Conservation (phyloP, 37 sponge, comb jelly and placozoan species). For the Aplysina aerophoba region DNA sequence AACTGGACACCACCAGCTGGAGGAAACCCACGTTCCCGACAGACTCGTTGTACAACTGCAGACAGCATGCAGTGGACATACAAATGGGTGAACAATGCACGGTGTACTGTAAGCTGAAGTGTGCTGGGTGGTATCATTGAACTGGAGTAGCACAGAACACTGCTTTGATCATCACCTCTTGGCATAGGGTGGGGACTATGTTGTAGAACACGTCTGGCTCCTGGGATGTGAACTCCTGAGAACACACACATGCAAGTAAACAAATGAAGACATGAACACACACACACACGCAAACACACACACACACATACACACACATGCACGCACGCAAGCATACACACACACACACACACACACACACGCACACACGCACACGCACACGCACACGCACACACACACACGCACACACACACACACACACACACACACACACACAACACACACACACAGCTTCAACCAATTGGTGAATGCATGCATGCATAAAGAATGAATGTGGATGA, state of each 20-base stretch:
- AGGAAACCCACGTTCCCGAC: constrained; percentile 53
- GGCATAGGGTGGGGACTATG: no score
- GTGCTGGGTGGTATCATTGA: no score
- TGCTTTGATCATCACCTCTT: no score
- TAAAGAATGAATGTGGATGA: no score
- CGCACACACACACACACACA: neutral
- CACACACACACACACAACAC: constrained; percentile 1
- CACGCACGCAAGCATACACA: neutral
- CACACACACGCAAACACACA: constrained; percentile 26
- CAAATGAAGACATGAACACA: neutral
- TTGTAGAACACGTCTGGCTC: no score
- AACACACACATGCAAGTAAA: no score
- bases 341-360: no score
- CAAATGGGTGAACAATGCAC: constrained; percentile 1
- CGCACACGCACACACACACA: neutral
- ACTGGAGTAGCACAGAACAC: no score
- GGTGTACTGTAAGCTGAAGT: no score
- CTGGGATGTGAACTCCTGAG: no score
- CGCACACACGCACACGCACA: neutral
- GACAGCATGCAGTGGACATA: constrained; percentile 5
- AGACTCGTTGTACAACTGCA: constrained; percentile 48
- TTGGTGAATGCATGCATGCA: no score
- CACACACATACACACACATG: constrained; percentile 1
- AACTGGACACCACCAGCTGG: constrained; percentile 52
- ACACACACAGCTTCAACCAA: neutral